phyloP scores from a whole-genome alignment of 2,113 vertebrate genomes.

The Balaeniceps rex region DNA sequence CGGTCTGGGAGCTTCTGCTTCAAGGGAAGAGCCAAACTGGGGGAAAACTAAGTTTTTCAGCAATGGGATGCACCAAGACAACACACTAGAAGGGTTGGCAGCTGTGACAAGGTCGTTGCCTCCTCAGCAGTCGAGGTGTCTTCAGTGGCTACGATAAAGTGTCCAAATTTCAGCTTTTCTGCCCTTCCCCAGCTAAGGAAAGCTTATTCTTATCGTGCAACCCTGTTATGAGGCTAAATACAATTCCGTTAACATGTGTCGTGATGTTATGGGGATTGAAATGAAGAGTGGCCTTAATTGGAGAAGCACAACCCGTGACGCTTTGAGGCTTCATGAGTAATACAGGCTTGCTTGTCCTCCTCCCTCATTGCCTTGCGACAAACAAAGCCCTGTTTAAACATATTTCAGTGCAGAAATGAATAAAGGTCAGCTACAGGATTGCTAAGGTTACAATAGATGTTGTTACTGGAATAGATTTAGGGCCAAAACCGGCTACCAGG shows the following conservation, averaged over 20 bases:
- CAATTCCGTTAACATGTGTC: accelerated
- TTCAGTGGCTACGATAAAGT: background rate
- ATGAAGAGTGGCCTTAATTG: background rate
- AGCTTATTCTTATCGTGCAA: background rate
- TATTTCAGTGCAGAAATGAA: background rate
- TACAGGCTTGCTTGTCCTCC: background rate
- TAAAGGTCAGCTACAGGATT: background rate
- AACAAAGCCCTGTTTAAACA: background rate
- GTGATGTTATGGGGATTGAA: background rate
- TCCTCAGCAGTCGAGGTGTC: accelerated
- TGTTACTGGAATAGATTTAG: background rate
- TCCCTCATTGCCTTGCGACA: background rate
- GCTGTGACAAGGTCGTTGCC: background rate
- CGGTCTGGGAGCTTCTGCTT: accelerated
- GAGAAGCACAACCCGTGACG: background rate
- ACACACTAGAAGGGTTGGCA: background rate
- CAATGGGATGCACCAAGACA: no score
- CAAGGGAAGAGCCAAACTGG: background rate
- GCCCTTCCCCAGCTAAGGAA: background rate
- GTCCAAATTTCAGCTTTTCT: background rate
- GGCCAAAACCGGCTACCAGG: background rate
- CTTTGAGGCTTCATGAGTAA: background rate
- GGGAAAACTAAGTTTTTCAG: background rate
- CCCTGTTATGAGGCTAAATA: background rate
- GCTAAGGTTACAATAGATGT: no score